Conservation (phyloP, 2,113 vertebrate genomes). For the Melierax canorus region DNA sequence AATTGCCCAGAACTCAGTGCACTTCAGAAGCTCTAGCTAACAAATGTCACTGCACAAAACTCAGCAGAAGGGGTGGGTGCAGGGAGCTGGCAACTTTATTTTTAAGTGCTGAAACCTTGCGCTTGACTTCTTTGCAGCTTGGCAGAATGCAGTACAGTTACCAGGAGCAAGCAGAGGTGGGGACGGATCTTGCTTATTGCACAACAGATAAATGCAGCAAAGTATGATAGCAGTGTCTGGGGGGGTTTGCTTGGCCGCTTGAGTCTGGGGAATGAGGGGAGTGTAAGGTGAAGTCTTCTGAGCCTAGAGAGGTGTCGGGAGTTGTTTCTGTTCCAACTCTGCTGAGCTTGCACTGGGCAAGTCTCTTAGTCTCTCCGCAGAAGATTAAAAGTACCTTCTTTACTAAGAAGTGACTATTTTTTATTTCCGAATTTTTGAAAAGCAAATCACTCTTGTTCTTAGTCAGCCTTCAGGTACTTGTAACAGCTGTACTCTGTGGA, state of each 20-base stretch:
- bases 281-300: not conserved
- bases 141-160: not conserved
- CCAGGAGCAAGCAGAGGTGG: not conserved
- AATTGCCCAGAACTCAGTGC: not conserved
- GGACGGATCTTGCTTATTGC: not conserved
- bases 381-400: not conserved
- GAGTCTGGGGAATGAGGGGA: not conserved
- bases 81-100: not conserved
- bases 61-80: not conserved
- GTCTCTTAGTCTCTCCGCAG: not conserved
- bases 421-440: not conserved
- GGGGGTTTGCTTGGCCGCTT: not conserved
- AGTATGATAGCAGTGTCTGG: not conserved
- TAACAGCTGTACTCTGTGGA: not conserved
- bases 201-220: not conserved
- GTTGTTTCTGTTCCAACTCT: not conserved
- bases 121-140: not conserved
- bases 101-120: not conserved
- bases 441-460: not conserved
- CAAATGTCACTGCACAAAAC: not conserved
- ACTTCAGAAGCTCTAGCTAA: not conserved
- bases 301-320: not conserved
- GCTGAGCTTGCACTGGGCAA: not conserved
- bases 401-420: not conserved
- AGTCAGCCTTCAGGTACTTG: not conserved